These are phyloP conservation scores for Matsumurasca onukii DNA, from an alignment of 1,140 invertebrate species.

Conservation along the genomic window DNA sequence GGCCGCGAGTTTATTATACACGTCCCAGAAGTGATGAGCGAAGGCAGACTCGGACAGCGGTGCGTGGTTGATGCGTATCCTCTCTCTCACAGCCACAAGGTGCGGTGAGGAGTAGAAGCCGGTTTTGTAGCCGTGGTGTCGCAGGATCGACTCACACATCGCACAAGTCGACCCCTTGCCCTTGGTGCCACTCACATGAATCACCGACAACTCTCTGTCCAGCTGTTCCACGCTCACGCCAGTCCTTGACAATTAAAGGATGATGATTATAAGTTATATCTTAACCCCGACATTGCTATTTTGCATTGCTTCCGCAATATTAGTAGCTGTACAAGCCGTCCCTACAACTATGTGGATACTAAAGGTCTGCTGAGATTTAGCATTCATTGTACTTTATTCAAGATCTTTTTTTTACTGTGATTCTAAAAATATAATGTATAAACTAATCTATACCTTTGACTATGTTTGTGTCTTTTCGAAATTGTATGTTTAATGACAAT, in stretches of 20 bases:
- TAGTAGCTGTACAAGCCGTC: background rate
- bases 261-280: no score
- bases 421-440: background rate
- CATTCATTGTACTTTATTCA: background rate
- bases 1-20: constrained; percentile 65
- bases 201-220: constrained; percentile 69
- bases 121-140: constrained; percentile 81
- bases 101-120: constrained; percentile 98
- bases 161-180: constrained; percentile 96
- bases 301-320: no score
- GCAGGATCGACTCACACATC: constrained; percentile 86
- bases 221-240: constrained; percentile 65
- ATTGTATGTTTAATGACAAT: background rate
- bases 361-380: background rate
- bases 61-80: constrained; percentile 85
- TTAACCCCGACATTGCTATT: no score
- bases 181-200: constrained; percentile 96
- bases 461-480: background rate
- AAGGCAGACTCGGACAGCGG: constrained; percentile 76
- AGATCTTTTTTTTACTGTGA: background rate
- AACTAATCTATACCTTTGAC: background rate
- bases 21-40: constrained; percentile 76
- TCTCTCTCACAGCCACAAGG: constrained; percentile 86
- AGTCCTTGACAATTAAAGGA: no score
- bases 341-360: background rate